phyloP scores from a whole-genome alignment of 2,888 invertebrate genomes.

The Onthophagus sagittarius region DNA sequence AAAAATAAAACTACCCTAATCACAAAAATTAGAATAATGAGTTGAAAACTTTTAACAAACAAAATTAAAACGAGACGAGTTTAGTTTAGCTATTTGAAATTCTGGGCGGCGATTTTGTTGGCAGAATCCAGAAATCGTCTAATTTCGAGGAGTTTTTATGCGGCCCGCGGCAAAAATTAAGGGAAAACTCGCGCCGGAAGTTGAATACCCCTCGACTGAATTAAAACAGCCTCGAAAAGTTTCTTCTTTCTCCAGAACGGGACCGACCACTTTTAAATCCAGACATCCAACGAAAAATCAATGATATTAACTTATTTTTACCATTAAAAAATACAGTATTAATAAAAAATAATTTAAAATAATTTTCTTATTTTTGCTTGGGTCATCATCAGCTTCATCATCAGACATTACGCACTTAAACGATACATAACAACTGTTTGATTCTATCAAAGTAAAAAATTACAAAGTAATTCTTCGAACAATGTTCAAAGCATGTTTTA shows the following conservation, averaged over 20 bases:
- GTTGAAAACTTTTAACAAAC: not conserved
- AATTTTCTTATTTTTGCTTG: too few species aligned
- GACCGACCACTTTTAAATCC: not conserved
- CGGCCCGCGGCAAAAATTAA: not conserved
- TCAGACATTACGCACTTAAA: too few species aligned
- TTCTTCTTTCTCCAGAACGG: not conserved
- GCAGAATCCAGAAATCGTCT: not conserved
- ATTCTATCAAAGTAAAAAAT: too few species aligned
- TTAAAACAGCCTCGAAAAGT: not conserved
- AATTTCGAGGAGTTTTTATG: not conserved
- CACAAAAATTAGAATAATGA: not conserved
- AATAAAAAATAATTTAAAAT: too few species aligned
- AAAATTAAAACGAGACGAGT: not conserved
- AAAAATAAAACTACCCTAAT: not conserved
- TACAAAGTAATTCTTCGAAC: too few species aligned
- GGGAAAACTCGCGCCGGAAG: not conserved
- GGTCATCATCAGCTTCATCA: too few species aligned
- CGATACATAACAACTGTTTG: too few species aligned
- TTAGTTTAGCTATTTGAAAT: not conserved
- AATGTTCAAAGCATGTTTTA: too few species aligned
- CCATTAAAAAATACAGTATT: too few species aligned
- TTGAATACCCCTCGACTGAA: not conserved
- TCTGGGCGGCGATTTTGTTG: not conserved
- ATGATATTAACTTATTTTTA: too few species aligned
- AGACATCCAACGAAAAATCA: too few species aligned